Evolutionary conservation across 1,140 invertebrate genomes (phyloP), one percentile per base, ranked within the genome.

Genomic region (Anthonomus grandis): DNA sequence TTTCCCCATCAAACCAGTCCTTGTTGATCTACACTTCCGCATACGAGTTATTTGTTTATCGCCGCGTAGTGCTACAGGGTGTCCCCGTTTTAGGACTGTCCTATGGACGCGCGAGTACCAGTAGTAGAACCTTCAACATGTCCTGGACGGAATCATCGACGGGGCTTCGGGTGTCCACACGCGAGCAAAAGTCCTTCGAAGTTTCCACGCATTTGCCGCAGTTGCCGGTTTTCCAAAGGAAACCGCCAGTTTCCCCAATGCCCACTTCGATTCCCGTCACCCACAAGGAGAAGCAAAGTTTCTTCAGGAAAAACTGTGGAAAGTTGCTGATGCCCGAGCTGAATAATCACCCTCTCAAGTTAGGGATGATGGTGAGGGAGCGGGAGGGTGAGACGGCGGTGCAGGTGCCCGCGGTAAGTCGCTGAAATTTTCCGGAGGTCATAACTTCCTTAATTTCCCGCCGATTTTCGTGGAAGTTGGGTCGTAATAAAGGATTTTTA

Each of bases 141-240:
- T 38, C 36, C 36, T 38, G 36, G 36, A 38, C 36, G 36, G n/a
- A 38, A 13, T 38, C 36, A 4, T 38, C 36, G 17, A 17, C 36
- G n/a, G 36, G 36, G 4, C n/a, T 38, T 13, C n/a, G n/a, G 17
- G n/a, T n/a, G 17, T 6, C 36, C 4, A 17, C 36, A 5, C 4
- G 36, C 4, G 36, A 38, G 17, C 27, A 8, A 31, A 31, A 31
- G 27, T 31, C 27, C 27, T 31, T 5, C 36, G 3, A 13, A 38
- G 4, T 4, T n/a, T 17, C 4, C n/a, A 13, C 12, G 17, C n/a
- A 38, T 31, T 31, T 31, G 27, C 27, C 6, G n/a, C n/a, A n/a
- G 17, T 13, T 6, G 4, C 12, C n/a, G 12, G n/a, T 38, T 17
- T n/a, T n/a, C n/a, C 36, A 38, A 38, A 38, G 27, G 6, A 31